These are phyloP conservation scores for Gonocerus acuteangulatus DNA, from an alignment of 2,888 invertebrate genomes.

Conservation along the genomic window DNA sequence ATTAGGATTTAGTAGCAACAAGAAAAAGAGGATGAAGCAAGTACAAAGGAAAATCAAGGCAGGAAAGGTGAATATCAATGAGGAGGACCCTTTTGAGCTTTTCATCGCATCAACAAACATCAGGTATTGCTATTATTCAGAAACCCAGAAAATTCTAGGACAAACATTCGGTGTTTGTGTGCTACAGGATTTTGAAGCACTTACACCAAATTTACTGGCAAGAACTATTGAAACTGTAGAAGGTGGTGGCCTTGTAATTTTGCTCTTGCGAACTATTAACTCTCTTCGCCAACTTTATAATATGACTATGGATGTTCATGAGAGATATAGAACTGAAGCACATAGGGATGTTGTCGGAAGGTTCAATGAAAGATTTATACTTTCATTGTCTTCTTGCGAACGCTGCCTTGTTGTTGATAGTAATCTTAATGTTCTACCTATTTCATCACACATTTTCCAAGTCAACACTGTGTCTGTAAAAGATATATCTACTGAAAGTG, in stretches of 20 bases:
- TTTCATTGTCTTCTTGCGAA: slow-evolving; percentile 80
- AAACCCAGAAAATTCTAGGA: slow-evolving; percentile 95
- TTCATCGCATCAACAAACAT: slow-evolving; percentile 94
- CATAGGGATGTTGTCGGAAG: slow-evolving; percentile 84
- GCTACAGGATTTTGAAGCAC: slow-evolving; percentile 84
- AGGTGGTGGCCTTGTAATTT: slow-evolving; percentile 87
- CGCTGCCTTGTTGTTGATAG: slow-evolving; percentile 92
- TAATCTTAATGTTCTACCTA: slow-evolving; percentile 79
- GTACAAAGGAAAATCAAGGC: slow-evolving; percentile 75
- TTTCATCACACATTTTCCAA: slow-evolving; percentile 80
- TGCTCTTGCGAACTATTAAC: slow-evolving; percentile 74
- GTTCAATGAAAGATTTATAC: slow-evolving; percentile 76
- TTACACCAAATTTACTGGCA: slow-evolving; percentile 93
- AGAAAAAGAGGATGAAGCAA: slow-evolving; percentile 79
- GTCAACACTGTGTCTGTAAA: slow-evolving; percentile 51
- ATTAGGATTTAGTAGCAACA: slow-evolving; percentile 71
- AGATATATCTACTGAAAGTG: slow-evolving; percentile 47
- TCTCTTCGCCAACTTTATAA: slow-evolving; percentile 91
- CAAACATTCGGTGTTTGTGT: slow-evolving; percentile 95
- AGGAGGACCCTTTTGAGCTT: slow-evolving; percentile 93
- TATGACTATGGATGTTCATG: slow-evolving; percentile 97
- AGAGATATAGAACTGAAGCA: slow-evolving; percentile 88
- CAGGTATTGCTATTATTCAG: slow-evolving; percentile 92
- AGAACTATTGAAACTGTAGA: slow-evolving; percentile 96
- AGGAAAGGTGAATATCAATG: slow-evolving; percentile 80